A percentile compares a stretch with the other conserved stretches of the same genome.
phyloP scores from a whole-genome alignment of 2,113 vertebrate species.

The Chaetorhynchus papuensis region DNA sequence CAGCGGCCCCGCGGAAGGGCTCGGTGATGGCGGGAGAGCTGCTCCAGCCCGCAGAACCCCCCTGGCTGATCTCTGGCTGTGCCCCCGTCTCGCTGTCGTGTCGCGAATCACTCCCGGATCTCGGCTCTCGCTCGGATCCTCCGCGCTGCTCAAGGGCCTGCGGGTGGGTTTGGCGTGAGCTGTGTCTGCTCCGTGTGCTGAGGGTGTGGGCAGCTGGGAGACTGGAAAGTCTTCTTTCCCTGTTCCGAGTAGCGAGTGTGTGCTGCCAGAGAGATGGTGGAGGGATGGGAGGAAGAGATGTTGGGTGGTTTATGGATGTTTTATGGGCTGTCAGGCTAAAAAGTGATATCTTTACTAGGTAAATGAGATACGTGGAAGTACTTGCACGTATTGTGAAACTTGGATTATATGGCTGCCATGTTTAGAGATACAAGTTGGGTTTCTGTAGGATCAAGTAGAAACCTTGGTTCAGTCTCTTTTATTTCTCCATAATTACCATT shows the following conservation, averaged over 20 bases:
- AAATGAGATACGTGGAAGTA: not conserved
- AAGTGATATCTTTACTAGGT: not conserved
- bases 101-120: too few relatives aligned
- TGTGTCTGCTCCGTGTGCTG: accelerated
- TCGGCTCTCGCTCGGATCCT: too few relatives aligned
- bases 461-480: not conserved
- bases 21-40: accelerated
- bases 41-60: too few relatives aligned
- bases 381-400: not conserved
- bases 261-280: not conserved
- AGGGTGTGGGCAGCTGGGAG: not conserved
- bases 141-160: accelerated
- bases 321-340: not conserved
- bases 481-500: not conserved
- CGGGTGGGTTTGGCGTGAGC: not conserved
- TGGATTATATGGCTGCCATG: not conserved
- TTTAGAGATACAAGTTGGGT: not conserved
- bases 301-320: not conserved
- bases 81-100: accelerated
- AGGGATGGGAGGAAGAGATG: not conserved
- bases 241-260: not conserved
- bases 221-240: not conserved
- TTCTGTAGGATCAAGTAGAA: not conserved
- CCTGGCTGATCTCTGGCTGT: accelerated
- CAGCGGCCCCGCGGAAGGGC: accelerated